Conservation (phyloP, 2,888 invertebrate genomes). For the Pogonocherus hispidulus region DNA sequence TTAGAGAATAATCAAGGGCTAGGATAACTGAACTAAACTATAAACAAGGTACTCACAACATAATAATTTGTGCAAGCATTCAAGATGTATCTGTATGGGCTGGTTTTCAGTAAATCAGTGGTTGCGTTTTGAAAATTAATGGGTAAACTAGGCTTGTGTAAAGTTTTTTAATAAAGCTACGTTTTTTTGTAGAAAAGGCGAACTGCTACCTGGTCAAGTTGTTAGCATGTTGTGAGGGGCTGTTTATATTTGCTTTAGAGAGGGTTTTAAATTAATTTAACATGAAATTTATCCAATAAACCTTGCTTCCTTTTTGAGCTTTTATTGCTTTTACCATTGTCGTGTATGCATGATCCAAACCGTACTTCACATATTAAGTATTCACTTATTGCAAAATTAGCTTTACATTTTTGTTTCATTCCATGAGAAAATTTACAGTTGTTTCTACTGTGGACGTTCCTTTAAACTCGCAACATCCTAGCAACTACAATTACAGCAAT, state of each 20-base stretch:
- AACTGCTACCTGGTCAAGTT: constrained; percentile 68
- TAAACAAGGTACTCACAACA: constrained; percentile 1
- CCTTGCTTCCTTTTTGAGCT: constrained; percentile 42
- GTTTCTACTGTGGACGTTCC: constrained; percentile 48
- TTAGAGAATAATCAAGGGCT: no score
- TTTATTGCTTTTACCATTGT: constrained; percentile 37
- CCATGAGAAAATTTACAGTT: constrained; percentile 52
- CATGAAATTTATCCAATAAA: constrained; percentile 39
- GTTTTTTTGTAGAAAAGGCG: constrained; percentile 58
- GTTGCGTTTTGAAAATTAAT: constrained; percentile 14
- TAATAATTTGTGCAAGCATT: background rate
- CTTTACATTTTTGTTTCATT: constrained; percentile 37
- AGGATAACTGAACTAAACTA: background rate
- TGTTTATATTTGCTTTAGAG: constrained; percentile 40
- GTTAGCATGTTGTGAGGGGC: constrained; percentile 70
- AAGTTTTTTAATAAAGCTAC: constrained; percentile 51
- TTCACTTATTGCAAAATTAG: constrained; percentile 18
- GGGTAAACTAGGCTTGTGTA: constrained; percentile 36
- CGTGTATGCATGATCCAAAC: constrained; percentile 50
- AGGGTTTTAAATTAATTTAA: constrained; percentile 18
- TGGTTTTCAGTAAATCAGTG: constrained; percentile 19
- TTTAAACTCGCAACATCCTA: constrained; percentile 71
- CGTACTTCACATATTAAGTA: constrained; percentile 34
- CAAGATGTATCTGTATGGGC: background rate
- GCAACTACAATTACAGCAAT: constrained; percentile 69